Evolutionary conservation across 2,113 vertebrate genomes (phyloP).

Genomic region (Rhinoderma darwinii): DNA sequence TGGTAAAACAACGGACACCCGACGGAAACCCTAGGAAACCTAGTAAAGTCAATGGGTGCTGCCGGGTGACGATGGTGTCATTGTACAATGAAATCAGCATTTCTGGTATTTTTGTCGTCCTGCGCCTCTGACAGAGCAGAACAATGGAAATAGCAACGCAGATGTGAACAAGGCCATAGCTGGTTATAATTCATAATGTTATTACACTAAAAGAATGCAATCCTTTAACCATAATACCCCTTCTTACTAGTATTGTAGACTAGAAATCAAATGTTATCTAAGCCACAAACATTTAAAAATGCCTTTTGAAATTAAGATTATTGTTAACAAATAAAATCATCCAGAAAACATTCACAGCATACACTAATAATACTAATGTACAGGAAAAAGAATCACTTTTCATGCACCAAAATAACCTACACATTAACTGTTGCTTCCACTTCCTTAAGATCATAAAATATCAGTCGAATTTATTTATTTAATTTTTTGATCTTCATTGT

Average conservation of each 20-base stretch:
- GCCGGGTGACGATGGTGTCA: too few species aligned
- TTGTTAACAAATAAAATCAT: not conserved
- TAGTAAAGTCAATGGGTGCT: too few species aligned
- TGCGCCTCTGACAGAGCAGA: too few species aligned
- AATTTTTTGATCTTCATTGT: not conserved
- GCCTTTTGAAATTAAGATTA: not conserved
- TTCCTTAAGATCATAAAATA: conserved; percentile 6
- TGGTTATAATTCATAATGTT: not conserved
- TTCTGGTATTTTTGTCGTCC: too few species aligned
- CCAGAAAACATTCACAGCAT: not conserved
- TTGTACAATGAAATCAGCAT: too few species aligned
- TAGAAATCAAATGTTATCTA: not conserved
- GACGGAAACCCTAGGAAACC: too few species aligned
- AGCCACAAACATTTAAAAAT: conserved; percentile 1
- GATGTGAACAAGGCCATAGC: too few species aligned
- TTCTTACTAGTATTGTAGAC: not conserved
- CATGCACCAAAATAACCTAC: not conserved
- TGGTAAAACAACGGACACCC: too few species aligned
- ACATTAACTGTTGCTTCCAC: not conserved
- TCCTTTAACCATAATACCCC: not conserved
- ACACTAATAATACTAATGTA: not conserved
- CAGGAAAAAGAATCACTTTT: conserved; percentile 11
- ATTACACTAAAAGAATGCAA: not conserved
- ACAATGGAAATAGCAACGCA: too few species aligned
- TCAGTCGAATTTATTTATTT: not conserved